These are phyloP conservation scores for Turdus rufiventris DNA, from an alignment of 2,113 vertebrate genomes.

Conservation along the genomic window DNA sequence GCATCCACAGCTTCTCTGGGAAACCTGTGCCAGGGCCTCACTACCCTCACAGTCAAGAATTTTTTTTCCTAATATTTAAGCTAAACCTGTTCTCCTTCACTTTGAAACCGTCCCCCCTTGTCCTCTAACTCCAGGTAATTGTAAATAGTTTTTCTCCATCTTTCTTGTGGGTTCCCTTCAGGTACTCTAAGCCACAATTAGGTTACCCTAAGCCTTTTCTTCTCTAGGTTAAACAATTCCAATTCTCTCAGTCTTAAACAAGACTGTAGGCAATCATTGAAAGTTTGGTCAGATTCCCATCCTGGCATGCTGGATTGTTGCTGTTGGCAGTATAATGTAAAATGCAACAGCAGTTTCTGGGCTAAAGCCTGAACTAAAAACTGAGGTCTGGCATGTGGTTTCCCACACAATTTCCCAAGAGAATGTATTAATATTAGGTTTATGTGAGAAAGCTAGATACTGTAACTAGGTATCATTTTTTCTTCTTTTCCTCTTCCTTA, in stretches of 20 bases:
- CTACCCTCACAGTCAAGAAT: not conserved
- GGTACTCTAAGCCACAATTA: too few relatives aligned
- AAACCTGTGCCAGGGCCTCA: not conserved
- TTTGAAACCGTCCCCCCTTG: not conserved
- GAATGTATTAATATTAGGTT: not conserved
- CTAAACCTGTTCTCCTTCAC: not conserved
- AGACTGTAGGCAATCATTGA: not conserved
- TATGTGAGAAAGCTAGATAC: not conserved
- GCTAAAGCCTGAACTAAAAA: not conserved
- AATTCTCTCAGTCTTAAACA: not conserved
- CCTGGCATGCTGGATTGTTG: not conserved
- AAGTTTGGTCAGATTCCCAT: not conserved
- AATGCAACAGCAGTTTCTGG: not conserved
- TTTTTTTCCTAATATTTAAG: not conserved
- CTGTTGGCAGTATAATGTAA: not conserved
- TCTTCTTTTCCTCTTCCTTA: not conserved
- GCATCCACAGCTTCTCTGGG: not conserved
- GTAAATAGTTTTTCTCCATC: not conserved
- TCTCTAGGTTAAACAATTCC: not conserved
- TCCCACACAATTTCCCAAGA: not conserved
- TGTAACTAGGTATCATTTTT: rapidly evolving
- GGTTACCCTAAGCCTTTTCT: not conserved
- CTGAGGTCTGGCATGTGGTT: not conserved
- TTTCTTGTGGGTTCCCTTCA: not conserved
- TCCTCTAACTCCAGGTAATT: too few relatives aligned